A percentile compares a stretch with the other conserved stretches of the same genome.
phyloP scores from a whole-genome alignment of 1,140 invertebrate species.

The Amphibalanus amphitrite region DNA sequence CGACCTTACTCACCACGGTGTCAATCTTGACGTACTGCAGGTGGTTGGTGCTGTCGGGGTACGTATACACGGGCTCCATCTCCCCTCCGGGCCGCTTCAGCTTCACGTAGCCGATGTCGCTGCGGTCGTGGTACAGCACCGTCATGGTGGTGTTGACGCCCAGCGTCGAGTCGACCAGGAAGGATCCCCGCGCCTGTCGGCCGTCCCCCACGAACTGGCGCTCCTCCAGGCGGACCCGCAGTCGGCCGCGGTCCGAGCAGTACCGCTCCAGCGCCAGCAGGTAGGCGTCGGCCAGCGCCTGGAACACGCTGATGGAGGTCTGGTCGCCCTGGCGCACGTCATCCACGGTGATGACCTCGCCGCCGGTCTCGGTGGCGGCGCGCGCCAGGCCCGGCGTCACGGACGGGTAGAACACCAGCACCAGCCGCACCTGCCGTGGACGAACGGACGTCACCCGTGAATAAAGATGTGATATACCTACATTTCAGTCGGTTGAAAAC shows the following conservation, averaged over 20 bases:
- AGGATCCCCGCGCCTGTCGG: not conserved
- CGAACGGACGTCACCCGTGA: too few species aligned
- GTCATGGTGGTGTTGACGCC: not conserved
- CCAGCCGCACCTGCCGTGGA: not conserved
- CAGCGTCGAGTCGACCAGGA: not conserved
- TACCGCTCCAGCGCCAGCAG: not conserved
- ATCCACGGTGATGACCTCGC: not conserved
- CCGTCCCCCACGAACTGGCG: not conserved
- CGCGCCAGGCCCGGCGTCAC: not conserved
- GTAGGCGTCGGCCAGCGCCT: not conserved
- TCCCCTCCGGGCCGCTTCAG: not conserved
- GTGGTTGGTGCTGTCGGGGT: constrained; percentile 2
- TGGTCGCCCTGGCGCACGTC: not conserved
- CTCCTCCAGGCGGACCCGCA: not conserved
- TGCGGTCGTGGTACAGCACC: not conserved
- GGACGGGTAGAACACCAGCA: constrained; percentile 1
- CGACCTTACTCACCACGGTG: not conserved
- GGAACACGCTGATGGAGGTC: not conserved
- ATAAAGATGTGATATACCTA: too few species aligned
- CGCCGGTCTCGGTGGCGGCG: not conserved
- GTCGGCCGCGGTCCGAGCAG: not conserved
- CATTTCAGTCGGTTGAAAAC: too few species aligned
- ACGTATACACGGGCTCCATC: not conserved
- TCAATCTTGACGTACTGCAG: not conserved
- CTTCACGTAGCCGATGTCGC: constrained; percentile 4